These are phyloP conservation scores for Platalea minor DNA, from an alignment of 2,797 vertebrate species.

Conservation along the genomic window DNA sequence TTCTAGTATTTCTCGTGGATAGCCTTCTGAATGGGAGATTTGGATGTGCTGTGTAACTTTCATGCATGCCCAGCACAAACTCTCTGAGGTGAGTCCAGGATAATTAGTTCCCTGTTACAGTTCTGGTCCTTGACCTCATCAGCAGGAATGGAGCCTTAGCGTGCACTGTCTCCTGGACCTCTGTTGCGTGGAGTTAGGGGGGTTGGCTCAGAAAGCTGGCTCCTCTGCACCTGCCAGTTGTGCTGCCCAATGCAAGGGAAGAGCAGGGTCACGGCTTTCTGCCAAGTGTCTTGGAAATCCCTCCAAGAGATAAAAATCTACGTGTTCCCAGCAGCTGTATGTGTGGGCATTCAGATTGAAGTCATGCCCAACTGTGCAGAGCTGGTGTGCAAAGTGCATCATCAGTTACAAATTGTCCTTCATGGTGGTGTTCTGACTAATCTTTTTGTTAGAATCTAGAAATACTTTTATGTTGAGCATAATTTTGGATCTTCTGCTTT, in stretches of 20 bases:
- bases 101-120: neutral
- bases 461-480: neutral
- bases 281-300: neutral
- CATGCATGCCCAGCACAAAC: neutral
- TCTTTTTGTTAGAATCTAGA: neutral
- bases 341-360: neutral
- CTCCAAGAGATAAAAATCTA: neutral
- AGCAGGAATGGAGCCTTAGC: neutral
- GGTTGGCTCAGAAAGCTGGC: neutral
- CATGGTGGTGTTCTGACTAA: neutral
- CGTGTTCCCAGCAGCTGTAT: neutral
- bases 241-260: neutral
- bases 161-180: rapidly evolving
- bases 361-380: neutral
- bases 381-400: neutral
- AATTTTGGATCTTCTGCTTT: neutral
- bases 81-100: neutral
- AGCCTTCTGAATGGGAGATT: neutral
- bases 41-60: neutral
- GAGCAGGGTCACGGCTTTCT: neutral
- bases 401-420: neutral
- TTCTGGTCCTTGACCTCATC: neutral
- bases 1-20: neutral
- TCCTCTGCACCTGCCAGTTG: neutral
- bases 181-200: neutral